phyloP scores from a whole-genome alignment of 2,113 vertebrate species.

The Scortum barcoo region DNA sequence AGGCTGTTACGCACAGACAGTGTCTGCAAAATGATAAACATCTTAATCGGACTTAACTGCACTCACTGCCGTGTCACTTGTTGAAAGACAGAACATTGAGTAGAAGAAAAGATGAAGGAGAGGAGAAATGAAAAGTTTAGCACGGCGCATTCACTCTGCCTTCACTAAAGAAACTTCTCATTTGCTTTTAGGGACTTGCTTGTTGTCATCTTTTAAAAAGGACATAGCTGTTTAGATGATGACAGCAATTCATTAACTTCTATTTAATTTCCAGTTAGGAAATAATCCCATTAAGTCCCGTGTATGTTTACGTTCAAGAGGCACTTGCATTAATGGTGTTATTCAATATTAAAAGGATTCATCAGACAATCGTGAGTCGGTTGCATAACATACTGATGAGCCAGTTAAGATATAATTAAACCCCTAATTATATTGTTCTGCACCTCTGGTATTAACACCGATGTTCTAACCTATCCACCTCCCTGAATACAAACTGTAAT shows the following conservation, averaged over 20 bases:
- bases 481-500: constrained; percentile 39
- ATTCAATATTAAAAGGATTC: constrained; percentile 69
- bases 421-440: constrained; percentile 70
- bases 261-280: constrained; percentile 52
- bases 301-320: constrained; percentile 70
- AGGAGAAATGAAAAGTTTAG: constrained; percentile 2
- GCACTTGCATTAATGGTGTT: constrained; percentile 64
- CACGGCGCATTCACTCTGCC: constrained; percentile 10
- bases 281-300: constrained; percentile 68
- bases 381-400: constrained; percentile 60
- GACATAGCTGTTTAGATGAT: constrained; percentile 44
- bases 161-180: constrained; percentile 8
- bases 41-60: constrained; percentile 58
- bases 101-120: constrained; percentile 1
- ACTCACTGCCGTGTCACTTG: constrained; percentile 48
- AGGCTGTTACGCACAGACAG: constrained; percentile 46
- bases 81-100: constrained; percentile 41
- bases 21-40: constrained; percentile 57
- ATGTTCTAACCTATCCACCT: constrained; percentile 60
- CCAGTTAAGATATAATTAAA: constrained; percentile 70
- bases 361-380: constrained; percentile 57
- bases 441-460: constrained; percentile 67
- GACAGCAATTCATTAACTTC: constrained; percentile 58
- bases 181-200: constrained; percentile 20
- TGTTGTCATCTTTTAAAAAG: constrained; percentile 44